These are phyloP conservation scores for Drosophila aldrichi DNA, from an alignment of 2,888 invertebrate species.

Conservation along the genomic window DNA sequence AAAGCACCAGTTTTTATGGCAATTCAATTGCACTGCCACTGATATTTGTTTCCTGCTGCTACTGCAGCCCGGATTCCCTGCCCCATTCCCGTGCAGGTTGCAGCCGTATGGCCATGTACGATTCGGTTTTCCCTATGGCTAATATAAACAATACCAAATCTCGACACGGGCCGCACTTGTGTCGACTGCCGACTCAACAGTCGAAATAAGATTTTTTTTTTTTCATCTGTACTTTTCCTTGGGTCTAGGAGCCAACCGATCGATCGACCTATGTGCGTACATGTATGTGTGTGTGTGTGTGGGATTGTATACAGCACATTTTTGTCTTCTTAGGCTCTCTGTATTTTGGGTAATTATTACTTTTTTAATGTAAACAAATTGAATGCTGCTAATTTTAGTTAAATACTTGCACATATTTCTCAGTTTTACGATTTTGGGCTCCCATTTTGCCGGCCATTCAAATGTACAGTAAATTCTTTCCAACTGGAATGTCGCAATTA, in stretches of 20 bases:
- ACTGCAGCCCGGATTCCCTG: conserved; percentile 23
- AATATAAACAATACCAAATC: conserved; percentile 59
- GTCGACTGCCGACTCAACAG: conserved; percentile 59
- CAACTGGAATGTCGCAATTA: conserved; percentile 3
- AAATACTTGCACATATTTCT: conserved; percentile 42
- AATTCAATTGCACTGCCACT: conserved; percentile 72
- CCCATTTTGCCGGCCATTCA: conserved; percentile 30
- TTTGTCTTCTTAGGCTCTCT: conserved; percentile 50
- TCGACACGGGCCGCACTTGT: conserved; percentile 66
- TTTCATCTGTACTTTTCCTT: conserved; percentile 13
- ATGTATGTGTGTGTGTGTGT: neutral
- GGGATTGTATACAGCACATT: conserved; percentile 39
- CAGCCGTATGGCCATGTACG: conserved; percentile 70
- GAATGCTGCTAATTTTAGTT: conserved; percentile 72
- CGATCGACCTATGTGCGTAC: conserved; percentile 22
- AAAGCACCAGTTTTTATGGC: conserved; percentile 63
- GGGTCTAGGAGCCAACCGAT: conserved; percentile 22
- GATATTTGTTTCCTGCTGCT: conserved; percentile 71
- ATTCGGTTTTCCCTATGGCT: conserved; percentile 49
- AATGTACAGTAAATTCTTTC: conserved; percentile 1
- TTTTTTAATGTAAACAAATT: conserved; percentile 72
- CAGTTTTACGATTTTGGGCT: conserved; percentile 40
- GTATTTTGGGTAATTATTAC: conserved; percentile 82
- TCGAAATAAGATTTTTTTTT: conserved; percentile 44
- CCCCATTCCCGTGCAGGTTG: conserved; percentile 60